Conservation (phyloP, 2,888 invertebrate genomes). For the Polydrusus tereticollis region DNA sequence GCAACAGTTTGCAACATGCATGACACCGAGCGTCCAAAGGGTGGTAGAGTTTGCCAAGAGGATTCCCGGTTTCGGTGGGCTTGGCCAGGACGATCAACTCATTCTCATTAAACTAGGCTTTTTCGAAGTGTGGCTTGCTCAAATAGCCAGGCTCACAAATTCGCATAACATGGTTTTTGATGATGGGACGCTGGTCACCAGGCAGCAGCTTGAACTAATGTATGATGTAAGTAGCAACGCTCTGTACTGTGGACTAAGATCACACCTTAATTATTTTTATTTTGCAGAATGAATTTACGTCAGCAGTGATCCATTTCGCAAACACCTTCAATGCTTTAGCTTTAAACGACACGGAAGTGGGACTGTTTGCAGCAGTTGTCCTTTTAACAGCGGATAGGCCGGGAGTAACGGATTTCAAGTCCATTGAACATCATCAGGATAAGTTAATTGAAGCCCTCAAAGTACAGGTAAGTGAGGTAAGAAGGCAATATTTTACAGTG, state of each 20-base stretch:
- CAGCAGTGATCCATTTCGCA: constrained; percentile 85
- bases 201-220: constrained; percentile 86
- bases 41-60: constrained; percentile 97
- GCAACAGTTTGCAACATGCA: constrained; percentile 87
- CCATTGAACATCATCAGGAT: constrained; percentile 84
- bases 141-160: constrained; percentile 85
- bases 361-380: constrained; percentile 88
- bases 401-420: constrained; percentile 84
- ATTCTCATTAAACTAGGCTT: constrained; percentile 97
- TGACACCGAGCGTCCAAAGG: constrained; percentile 92
- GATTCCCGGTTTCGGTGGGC: constrained; percentile 90
- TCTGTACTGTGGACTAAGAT: no score
- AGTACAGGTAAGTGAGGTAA: constrained; percentile 80
- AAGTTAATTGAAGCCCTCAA: constrained; percentile 89
- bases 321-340: constrained; percentile 80
- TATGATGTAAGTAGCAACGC: constrained; percentile 89
- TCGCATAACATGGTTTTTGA: constrained; percentile 86
- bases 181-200: constrained; percentile 87
- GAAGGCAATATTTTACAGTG: no score
- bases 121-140: constrained; percentile 95
- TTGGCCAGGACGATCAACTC: constrained; percentile 96
- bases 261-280: neutral
- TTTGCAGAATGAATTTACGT: constrained; percentile 84
- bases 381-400: constrained; percentile 85
- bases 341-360: constrained; percentile 91